phyloP scores from a whole-genome alignment of 2,888 invertebrate genomes.

The Geophilus truncorum region DNA sequence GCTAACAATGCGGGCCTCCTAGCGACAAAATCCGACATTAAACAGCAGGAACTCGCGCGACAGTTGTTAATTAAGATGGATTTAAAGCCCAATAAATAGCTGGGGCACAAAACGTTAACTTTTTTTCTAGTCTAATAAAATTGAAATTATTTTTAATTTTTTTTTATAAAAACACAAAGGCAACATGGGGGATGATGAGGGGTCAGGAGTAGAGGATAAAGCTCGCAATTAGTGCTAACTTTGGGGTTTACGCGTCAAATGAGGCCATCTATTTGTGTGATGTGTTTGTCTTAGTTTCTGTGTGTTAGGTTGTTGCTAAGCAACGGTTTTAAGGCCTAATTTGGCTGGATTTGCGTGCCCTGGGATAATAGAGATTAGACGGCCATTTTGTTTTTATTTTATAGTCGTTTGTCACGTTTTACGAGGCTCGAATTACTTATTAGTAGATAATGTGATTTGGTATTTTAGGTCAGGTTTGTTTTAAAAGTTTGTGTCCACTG shows the following conservation, averaged over 20 bases:
- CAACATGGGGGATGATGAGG: neutral
- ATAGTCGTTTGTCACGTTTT: neutral
- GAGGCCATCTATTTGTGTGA: neutral
- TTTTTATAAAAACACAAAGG: no score
- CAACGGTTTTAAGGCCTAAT: neutral
- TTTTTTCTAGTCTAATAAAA: no score
- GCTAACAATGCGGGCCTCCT: neutral
- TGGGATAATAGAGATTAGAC: neutral
- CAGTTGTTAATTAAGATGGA: neutral
- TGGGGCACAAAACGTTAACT: no score
- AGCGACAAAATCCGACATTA: neutral
- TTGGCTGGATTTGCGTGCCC: neutral
- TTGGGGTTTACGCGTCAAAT: neutral
- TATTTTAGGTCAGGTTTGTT: neutral
- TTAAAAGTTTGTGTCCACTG: neutral
- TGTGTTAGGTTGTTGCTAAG: neutral
- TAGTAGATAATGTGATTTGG: neutral
- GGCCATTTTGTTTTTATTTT: neutral
- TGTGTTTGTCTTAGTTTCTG: neutral
- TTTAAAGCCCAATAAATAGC: no score
- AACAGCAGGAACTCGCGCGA: neutral
- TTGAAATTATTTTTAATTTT: no score
- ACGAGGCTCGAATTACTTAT: no score
- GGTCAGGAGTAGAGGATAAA: neutral
- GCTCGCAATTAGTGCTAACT: neutral